A percentile compares a stretch with the other conserved stretches of the same genome.
phyloP scores from a whole-genome alignment of 2,113 vertebrate genomes.

The Urocitellus parryii region DNA sequence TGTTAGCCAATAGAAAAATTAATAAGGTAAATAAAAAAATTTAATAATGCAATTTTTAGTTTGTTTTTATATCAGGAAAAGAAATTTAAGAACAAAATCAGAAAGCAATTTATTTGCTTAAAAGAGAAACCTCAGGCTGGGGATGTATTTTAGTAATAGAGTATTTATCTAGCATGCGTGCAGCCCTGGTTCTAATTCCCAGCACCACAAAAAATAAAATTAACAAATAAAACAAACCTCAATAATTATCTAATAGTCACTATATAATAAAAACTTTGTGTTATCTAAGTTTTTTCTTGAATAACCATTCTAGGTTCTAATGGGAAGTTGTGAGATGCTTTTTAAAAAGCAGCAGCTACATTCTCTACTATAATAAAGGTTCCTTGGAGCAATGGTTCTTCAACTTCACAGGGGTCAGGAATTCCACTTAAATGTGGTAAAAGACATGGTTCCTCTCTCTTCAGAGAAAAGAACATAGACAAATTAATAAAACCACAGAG shows the following conservation, averaged over 20 bases:
- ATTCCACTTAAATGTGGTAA: not conserved
- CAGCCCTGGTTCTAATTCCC: no score
- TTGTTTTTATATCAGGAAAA: conserved; percentile 29
- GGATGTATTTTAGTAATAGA: no score
- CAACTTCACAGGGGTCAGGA: not conserved
- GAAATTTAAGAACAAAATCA: conserved; percentile 51
- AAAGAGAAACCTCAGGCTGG: not conserved
- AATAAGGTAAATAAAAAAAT: conserved; percentile 30
- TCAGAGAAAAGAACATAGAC: not conserved
- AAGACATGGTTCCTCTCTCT: not conserved
- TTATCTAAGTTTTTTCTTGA: not conserved
- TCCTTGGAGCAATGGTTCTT: not conserved
- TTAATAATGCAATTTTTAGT: conserved; percentile 8
- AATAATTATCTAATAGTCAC: not conserved
- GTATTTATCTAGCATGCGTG: no score
- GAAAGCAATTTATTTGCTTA: not conserved
- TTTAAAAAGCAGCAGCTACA: not conserved
- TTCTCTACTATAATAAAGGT: not conserved
- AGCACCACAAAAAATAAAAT: no score
- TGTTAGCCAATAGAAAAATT: not conserved
- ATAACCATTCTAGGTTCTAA: conserved; percentile 55
- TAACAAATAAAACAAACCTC: not conserved
- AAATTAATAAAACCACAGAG: not conserved
- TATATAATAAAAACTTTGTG: conserved; percentile 1
- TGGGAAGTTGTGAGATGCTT: not conserved